Evolutionary conservation across 2,113 vertebrate species (phyloP).

Genomic region (Megaleporinus macrocephalus): DNA sequence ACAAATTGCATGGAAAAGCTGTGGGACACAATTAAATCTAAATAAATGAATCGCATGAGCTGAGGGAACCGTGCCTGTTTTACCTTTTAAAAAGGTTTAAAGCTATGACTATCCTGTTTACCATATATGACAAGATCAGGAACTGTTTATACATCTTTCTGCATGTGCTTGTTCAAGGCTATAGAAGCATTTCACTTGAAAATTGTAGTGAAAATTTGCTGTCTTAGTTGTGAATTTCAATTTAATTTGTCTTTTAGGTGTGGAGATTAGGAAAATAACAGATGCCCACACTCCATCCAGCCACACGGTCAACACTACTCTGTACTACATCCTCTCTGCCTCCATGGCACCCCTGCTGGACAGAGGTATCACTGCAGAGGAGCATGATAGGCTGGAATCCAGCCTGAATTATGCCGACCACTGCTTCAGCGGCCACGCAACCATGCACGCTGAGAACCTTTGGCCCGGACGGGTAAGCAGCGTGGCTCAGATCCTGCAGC

Average conservation of each 20-base stretch:
- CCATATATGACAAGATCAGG: no score
- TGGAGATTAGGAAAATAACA: conserved; percentile 94
- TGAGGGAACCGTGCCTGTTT: no score
- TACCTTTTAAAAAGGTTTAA: no score
- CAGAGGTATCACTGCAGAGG: conserved; percentile 72
- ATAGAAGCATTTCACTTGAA: no score
- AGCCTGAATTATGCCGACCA: conserved; percentile 94
- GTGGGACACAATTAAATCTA: no score
- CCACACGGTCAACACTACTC: conserved; percentile 91
- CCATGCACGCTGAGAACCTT: conserved; percentile 96
- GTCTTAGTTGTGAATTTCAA: not conserved
- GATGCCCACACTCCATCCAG: conserved; percentile 90
- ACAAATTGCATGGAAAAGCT: no score
- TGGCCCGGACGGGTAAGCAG: conserved; percentile 86
- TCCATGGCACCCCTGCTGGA: conserved; percentile 86
- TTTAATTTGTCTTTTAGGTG: conserved; percentile 73
- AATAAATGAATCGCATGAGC: no score
- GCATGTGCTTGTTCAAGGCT: no score
- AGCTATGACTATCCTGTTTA: no score
- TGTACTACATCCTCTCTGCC: conserved; percentile 91
- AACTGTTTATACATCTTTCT: no score
- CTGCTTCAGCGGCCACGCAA: conserved; percentile 96
- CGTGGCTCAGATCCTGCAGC: conserved; percentile 86
- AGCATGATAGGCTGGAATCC: conserved; percentile 84
- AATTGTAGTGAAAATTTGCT: not conserved